Evolutionary conservation across 2,888 invertebrate genomes (phyloP), one percentile per base, ranked within the genome.

Genomic region (Hoplodrina ambigua): DNA sequence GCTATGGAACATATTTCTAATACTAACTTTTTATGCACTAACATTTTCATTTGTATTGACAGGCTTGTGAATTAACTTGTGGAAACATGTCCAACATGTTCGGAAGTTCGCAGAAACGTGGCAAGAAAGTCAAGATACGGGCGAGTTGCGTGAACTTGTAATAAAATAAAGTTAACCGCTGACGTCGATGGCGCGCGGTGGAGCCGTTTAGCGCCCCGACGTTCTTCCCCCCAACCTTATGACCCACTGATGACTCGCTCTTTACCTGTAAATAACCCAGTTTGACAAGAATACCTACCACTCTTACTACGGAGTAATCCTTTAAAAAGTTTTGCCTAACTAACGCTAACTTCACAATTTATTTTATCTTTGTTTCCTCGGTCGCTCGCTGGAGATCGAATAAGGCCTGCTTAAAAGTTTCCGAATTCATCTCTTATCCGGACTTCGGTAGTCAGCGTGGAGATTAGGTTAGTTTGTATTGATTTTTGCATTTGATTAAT

Each of bases 111-210:
- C 74, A 85, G 85, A 86, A 87, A 91, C 90, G 90, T 89, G 90
- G 89, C 87, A 87, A 83, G 87, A 88, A 91, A 90, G 86, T 89
- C 87, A 88, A 90, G 88, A 87, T 86, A 85, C 86, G 82, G 69
- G 72, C 82, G 87, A 91, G 85, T 92, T 90, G 87, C 84, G 87
- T 87, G 84, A 90, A 91, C 88, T 91, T 80, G 86, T 90, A 91
- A 91, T 91, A 90, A 90, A 91, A 91, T 90, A 89, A 91, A 91
- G 88, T 91, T 90, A 83, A 76, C 81, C 81, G 85, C 86, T 87
- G 88, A 89, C 86, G 78, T 77, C 72, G 76, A 76, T 52, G 82
- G 81, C 75, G 80, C 85, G 83, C 77, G 81, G 67, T 77, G 78
- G 76, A 77, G 80, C 80, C 80, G 78, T 81, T 81, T 75, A 67